phyloP scores from a whole-genome alignment of 2,797 vertebrate genomes.

The Macroramphosus scolopax region DNA sequence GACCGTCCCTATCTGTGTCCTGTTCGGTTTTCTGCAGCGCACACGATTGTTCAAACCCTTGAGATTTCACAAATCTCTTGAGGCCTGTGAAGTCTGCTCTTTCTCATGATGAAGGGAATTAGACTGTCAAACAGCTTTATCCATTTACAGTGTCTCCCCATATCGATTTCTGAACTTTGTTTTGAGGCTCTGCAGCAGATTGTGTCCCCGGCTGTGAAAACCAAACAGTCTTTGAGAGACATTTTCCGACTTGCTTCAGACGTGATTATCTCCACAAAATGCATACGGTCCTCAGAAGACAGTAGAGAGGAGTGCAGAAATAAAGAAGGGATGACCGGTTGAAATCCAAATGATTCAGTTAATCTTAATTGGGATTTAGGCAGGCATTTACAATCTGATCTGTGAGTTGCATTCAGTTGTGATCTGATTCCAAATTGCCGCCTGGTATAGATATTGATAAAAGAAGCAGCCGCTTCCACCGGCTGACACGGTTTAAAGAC shows the following conservation, averaged over 20 bases:
- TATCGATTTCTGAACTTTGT: slow-evolving; percentile 66
- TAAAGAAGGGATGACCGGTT: slow-evolving; percentile 6
- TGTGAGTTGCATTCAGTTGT: slow-evolving; percentile 30
- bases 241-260: slow-evolving; percentile 36
- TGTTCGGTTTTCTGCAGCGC: slow-evolving; percentile 13
- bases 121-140: slow-evolving; percentile 55
- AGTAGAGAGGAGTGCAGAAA: not conserved
- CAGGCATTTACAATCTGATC: slow-evolving; percentile 24
- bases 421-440: slow-evolving; percentile 50
- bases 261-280: slow-evolving; percentile 25
- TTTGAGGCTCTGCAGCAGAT: slow-evolving; percentile 46
- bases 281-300: slow-evolving; percentile 19
- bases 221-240: slow-evolving; percentile 36
- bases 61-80: slow-evolving; percentile 41
- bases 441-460: slow-evolving; percentile 66
- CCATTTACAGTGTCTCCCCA: slow-evolving; percentile 39
- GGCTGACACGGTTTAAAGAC: slow-evolving; percentile 62
- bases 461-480: slow-evolving; percentile 45
- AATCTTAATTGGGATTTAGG: slow-evolving; percentile 15
- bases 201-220: slow-evolving; percentile 46
- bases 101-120: slow-evolving; percentile 64
- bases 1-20: slow-evolving; percentile 12
- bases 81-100: slow-evolving; percentile 49
- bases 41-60: slow-evolving; percentile 26
- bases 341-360: slow-evolving; percentile 22